Evolutionary conservation across 2,888 invertebrate species (phyloP), one percentile per base, ranked within the genome.

Genomic region (Peribatodes rhomboidaria): DNA sequence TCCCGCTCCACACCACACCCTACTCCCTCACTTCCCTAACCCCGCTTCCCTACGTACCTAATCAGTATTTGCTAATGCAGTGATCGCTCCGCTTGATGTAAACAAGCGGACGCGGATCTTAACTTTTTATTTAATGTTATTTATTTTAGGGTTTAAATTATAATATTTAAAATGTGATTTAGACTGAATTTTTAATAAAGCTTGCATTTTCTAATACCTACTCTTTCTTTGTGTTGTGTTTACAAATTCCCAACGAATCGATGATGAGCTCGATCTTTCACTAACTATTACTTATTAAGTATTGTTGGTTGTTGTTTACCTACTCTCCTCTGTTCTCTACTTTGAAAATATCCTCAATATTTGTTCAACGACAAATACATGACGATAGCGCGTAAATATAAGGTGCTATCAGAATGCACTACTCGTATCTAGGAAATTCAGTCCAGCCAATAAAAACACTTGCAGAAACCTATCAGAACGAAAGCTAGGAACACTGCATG

Each of bases 121-220:
- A 76, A 85, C 85, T 89, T 91, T 63, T 63, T 31, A 82, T 86
- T 82, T 78, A 85, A 88, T 83, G 87, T 85, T 83, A 81, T 77
- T 85, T 82, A 80, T 77, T 72, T 44, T 78, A 78, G 72, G 76
- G 71, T 73, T 80, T 80, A 84, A 80, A 84, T 81, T 87, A 81
- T 85, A 47, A 82, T 81, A 78, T 80, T 82, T 80, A 62, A 75
- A 80, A 83, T 89, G 83, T 90, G 85, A 85, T 87, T 85, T 89
- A 89, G 92, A 93, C 90, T 92, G 89, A 92, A 82, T 85, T 90
- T 90, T 86, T 90, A 93, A 93, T 92, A 93, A 92, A 92, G 92
- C 93, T 93, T 92, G 90, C 87, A 82, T 87, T 90, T 90, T 89
- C 86, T 86, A 87, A 84, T 85, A 83, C 72, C 77, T 75, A 79